Evolutionary conservation across 2,797 vertebrate species (phyloP), one percentile per base, ranked within the genome.

Genomic region (Passerculus sandwichensis): DNA sequence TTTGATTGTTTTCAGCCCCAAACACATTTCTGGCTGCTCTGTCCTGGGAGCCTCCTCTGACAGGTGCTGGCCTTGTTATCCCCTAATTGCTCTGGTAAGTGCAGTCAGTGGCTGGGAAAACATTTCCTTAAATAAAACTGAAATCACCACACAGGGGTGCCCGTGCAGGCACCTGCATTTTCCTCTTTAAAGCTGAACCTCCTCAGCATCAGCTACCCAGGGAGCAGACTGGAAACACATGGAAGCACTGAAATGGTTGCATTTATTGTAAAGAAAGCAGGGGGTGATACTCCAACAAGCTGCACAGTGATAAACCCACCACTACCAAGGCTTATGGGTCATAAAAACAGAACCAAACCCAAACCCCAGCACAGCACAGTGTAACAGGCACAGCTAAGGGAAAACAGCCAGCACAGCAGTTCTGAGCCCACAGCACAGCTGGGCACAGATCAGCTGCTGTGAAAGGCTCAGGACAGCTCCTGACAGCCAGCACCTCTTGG

Each of bases 261-360:
- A 13, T 96, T 96, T 94, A 93, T 93, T 91, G 80, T 65, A 54
- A 87, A 92, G 67, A 81, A 93, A 91, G 61, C 81, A 34, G 69
- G 0, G 3, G 25, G 30, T 47, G 50, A 69, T 77, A 72, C 0
- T 79, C 72, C 69, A 93, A 61, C 38, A 72, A 80, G n/a, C 75
- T 61, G 38, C 40, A 70, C 2, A 45, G 47, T 20, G 59, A 83
- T 69, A 71, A 92, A 82, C 20, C n/a, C 57, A 62, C 38, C 53
- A 54, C 66, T 53, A 30, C 36, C 8, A 36, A 12, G 21, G n/a
- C 47, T 73, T 23, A 26, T 0, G 9, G 60, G 67, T 79, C 50
- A 57, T 42, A 27, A 27, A 56, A 72, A 2, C 17, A 60, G 56
- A 88, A 17, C 6, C n/a, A 32, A 42, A 14, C 4, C 27, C 13